Percentiles rank a stretch among this genome's conserved stretches.
Evolutionary conservation across 1,140 invertebrate genomes (phyloP).

Genomic region (Caerostris extrusa): DNA sequence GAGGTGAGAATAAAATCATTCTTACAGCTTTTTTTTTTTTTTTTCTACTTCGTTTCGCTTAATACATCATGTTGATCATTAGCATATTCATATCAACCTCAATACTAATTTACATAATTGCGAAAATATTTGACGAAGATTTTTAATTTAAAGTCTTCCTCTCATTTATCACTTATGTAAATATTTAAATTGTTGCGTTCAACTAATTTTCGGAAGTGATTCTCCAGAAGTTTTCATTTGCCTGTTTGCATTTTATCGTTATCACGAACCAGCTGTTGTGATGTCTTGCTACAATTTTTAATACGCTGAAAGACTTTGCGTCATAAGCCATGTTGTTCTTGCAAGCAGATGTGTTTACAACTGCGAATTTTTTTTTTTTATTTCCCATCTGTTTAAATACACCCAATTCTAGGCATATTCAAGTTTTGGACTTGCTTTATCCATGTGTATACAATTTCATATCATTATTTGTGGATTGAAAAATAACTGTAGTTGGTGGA

Average conservation of each 20-base stretch:
- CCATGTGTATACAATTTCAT: no score
- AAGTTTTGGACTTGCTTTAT: neutral
- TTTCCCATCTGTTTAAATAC: neutral
- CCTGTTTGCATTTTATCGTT: neutral
- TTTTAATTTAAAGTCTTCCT: neutral
- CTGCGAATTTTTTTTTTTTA: neutral
- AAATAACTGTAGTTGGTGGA: no score
- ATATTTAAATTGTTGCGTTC: conserved; percentile 2
- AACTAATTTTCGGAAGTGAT: neutral
- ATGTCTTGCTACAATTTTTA: neutral
- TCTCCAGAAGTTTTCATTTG: neutral
- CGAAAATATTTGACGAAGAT: no score
- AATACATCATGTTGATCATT: no score
- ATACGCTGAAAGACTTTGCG: neutral
- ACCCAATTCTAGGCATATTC: neutral
- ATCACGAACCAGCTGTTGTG: conserved; percentile 38
- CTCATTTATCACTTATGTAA: neutral
- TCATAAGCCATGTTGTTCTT: conserved; percentile 31
- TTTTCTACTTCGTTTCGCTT: no score
- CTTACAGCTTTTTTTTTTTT: no score
- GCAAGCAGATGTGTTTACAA: neutral
- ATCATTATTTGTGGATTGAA: no score
- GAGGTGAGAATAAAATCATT: no score
- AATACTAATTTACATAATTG: no score
- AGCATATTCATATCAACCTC: no score